phyloP scores from a whole-genome alignment of 1,140 invertebrate species.

The Penaeus indicus region DNA sequence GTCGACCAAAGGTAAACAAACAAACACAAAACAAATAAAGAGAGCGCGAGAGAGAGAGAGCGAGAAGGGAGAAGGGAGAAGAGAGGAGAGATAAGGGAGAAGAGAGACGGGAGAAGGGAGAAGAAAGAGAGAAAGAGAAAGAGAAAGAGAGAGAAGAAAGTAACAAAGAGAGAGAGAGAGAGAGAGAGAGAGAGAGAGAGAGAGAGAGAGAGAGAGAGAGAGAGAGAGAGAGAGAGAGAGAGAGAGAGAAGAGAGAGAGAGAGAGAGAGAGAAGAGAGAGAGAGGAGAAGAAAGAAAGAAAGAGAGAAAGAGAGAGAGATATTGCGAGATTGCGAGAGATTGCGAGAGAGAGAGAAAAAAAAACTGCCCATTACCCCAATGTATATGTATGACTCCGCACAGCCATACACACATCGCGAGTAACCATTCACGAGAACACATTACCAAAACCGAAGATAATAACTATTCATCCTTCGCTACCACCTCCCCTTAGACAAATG shows the following conservation, averaged over 20 bases:
- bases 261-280: neutral
- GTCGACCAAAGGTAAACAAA: too few relatives aligned
- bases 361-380: neutral
- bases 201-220: conserved; percentile 23
- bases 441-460: too few relatives aligned
- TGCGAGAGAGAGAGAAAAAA: neutral
- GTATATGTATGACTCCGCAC: too few relatives aligned
- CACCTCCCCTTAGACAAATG: too few relatives aligned
- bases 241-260: neutral
- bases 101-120: neutral
- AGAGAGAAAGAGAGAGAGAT: neutral
- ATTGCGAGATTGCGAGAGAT: neutral
- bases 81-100: neutral
- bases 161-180: too few relatives aligned
- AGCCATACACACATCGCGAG: too few relatives aligned
- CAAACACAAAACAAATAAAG: too few relatives aligned
- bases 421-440: too few relatives aligned
- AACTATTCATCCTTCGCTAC: too few relatives aligned
- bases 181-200: conserved; percentile 16
- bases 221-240: conserved; percentile 21
- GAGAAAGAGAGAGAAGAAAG: neutral
- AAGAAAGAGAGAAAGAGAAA: neutral
- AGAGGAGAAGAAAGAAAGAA: neutral
- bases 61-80: neutral
- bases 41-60: neutral